Base-by-base conservation (phyloP, 2,888 invertebrate genomes). In the Acleris laterana region DNA sequence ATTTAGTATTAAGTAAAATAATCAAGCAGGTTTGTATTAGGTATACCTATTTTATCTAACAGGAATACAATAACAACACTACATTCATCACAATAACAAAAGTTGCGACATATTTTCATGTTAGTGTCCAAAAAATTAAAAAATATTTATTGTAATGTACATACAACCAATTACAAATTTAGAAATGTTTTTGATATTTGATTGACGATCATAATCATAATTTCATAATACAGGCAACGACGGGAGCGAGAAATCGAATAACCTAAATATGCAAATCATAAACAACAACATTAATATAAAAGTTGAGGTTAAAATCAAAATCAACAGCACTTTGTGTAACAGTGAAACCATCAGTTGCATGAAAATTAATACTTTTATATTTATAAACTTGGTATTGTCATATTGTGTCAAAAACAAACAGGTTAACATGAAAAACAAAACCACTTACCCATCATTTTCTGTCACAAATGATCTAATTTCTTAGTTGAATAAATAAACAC, bases 361-460 rank as follows among this genome's bases (percentile, higher is more conserved):
- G 11, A 52, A 52, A 11, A 32, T 28, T 5, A 20, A 53, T 17
- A 55, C n/a, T 52, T 46, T 28, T 1, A 20, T 16, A 22, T 55
- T 9, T 42, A 55, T 20, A 17, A 17, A n/a, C 2, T 46, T 17
- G 16, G 46, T 17, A 46, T 38, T n/a, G 46, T 17, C 5, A 17
- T 17, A 46, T 38, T n/a, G 46, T 16, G 17, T 46, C 46, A 49
- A 60, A 57, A 62, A 58, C 19, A 51, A 50, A 13, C 32, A 58
- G 52, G 61, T 61, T 55, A 49, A 42, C 17, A 49, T 52, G 28
- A 63, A 62, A 67, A 68, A 28, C 16, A 52, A 62, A 72, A 84
- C 87, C 17, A 49, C 57, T 84, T 82, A 88, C 88, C 85, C 85
- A 87, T 84, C 28, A 79, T 82, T 79, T 74, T 75, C 68, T 74